Base-by-base conservation (phyloP, 2,113 vertebrate species). In the Loxodonta africana region DNA sequence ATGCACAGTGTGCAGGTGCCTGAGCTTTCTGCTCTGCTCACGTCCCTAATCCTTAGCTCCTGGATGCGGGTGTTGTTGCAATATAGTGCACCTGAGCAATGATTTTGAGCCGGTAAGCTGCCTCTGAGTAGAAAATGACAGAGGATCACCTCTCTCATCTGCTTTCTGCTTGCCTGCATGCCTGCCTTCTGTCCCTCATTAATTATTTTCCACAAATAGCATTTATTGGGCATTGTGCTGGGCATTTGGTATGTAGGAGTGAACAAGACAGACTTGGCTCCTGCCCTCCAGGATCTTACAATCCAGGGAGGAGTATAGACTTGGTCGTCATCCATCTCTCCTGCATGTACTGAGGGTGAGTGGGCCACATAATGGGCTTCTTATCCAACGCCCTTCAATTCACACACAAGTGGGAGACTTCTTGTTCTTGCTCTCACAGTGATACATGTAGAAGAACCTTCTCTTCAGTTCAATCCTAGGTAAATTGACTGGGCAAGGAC, bases 21-120 rank as follows among this genome's bases (percentile, higher is more conserved):
- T 33, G 12, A 6, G 26, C 20, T 93, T 76, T 96, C 48, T 91
- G 25, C 33, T 96, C 60, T 88, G 48, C 65, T 95, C 12, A 63
- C n/a, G 25, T 89, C 82, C 94, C 83, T 91, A 86, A 85, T 88
- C 41, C 73, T 96, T 92, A 88, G 73, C 94, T 46, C 86, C 62
- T 85, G 85, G 78, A 88, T 92, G 86, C 92, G 63, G 90, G 51
- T 88, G n/a, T 77, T 90, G 67, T 92, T 41, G 90, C 46, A 90
- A 88, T 95, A 93, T 84, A 94, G 6, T 92, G 92, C 81, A 95
- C 97, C 33, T 1, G 65, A 85, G 65, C 77, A 90, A 88, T 93
- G 88, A 60, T 96, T 91, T 83, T 28, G n/a, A 92, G 76, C 89
- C 37, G 63, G 87, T 6, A 73, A 92, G 69, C 37, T 28, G 60